Conservation (phyloP, 2,113 vertebrate species). For the Chlamydotis undulata region DNA sequence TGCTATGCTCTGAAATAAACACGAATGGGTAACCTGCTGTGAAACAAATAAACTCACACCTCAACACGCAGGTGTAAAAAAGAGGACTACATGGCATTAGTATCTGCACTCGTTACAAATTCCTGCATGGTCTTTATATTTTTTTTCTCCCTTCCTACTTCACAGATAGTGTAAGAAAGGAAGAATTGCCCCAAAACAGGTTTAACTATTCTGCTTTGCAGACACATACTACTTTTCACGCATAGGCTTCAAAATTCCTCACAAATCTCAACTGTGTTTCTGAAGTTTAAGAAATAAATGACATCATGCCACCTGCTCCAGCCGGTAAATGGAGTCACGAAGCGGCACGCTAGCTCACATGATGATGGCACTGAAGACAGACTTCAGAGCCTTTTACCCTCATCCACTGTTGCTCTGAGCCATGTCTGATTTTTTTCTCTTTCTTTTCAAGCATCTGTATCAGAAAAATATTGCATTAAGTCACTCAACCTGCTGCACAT, state of each 20-base stretch:
- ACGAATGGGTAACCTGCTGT: fast-evolving
- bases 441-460: not conserved
- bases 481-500: not conserved
- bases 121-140: fast-evolving
- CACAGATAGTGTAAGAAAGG: not conserved
- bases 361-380: not conserved
- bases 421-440: not conserved
- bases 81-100: not conserved
- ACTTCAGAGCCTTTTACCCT: not conserved
- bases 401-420: not conserved
- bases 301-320: not conserved
- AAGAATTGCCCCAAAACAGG: not conserved
- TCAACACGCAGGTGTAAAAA: not conserved
- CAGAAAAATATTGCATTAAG: not conserved
- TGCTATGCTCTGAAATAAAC: not conserved
- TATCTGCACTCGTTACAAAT: not conserved
- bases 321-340: not conserved
- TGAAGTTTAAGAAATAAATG: not conserved
- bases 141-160: not conserved
- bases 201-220: not conserved
- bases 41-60: not conserved
- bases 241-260: not conserved
- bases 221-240: not conserved
- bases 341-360: not conserved
- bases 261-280: not conserved